A percentile compares a stretch with the other conserved stretches of the same genome.
phyloP scores from a whole-genome alignment of 1,140 invertebrate species.

The Bombus balteatus region DNA sequence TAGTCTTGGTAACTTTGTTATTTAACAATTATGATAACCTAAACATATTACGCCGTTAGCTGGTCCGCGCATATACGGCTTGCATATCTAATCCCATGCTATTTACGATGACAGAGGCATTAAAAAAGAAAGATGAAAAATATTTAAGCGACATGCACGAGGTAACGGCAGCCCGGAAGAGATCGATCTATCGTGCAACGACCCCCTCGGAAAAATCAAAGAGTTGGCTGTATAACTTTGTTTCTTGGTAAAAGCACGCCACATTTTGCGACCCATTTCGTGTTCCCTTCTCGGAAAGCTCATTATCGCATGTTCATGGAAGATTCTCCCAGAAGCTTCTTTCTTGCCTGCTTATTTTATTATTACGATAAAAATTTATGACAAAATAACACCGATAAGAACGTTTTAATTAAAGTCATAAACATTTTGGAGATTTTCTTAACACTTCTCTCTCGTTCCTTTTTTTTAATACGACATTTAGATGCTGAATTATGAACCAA shows the following conservation, averaged over 20 bases:
- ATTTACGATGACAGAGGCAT: background rate
- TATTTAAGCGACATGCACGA: constrained; percentile 15
- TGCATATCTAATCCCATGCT: constrained; percentile 17
- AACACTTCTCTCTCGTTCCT: background rate
- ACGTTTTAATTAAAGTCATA: background rate
- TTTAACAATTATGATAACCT: constrained; percentile 9
- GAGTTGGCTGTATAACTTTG: background rate
- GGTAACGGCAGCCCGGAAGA: constrained; percentile 56
- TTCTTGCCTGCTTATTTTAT: background rate
- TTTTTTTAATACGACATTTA: background rate
- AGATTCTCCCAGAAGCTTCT: background rate
- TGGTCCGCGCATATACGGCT: background rate
- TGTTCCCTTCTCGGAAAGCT: constrained; percentile 21
- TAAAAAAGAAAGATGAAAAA: background rate
- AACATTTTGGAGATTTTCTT: background rate
- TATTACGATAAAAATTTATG: background rate
- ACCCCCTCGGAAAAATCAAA: constrained; percentile 62
- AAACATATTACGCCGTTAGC: background rate
- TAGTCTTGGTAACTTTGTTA: background rate
- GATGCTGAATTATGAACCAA: background rate
- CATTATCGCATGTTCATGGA: background rate
- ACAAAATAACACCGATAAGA: background rate
- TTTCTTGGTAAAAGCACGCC: constrained; percentile 12
- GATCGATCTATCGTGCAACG: constrained; percentile 76
- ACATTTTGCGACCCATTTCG: constrained; percentile 25